Percentiles rank a stretch among this genome's conserved stretches.
phyloP scores from a whole-genome alignment of 2,888 invertebrate species.

The Phortica magna region DNA sequence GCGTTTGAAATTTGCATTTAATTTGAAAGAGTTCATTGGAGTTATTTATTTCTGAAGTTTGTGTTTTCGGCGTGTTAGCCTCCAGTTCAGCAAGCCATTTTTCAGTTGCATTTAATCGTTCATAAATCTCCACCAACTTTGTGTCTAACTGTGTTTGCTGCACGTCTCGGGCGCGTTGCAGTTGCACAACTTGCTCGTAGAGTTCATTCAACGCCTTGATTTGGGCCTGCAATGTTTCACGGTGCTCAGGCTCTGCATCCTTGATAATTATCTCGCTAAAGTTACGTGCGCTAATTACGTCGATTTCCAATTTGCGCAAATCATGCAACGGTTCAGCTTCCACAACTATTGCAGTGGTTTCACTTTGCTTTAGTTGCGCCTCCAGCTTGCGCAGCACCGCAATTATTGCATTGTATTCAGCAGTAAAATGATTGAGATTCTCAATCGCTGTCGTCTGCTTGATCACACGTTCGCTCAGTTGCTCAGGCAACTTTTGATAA shows the following conservation, averaged over 20 bases:
- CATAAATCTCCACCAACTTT: conserved; percentile 72
- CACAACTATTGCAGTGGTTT: conserved; percentile 24
- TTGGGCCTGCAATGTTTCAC: conserved; percentile 64
- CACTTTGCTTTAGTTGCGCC: not conserved
- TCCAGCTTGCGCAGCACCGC: conserved; percentile 57
- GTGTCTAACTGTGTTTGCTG: conserved; percentile 68
- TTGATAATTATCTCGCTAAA: conserved; percentile 77
- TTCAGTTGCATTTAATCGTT: conserved; percentile 75
- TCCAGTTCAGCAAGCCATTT: conserved; percentile 84
- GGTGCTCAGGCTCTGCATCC: conserved; percentile 71
- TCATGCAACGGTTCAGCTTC: conserved; percentile 64
- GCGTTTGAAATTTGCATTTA: conserved; percentile 84
- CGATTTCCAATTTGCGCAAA: conserved; percentile 77
- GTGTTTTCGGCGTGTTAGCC: conserved; percentile 81
- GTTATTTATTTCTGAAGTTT: conserved; percentile 81
- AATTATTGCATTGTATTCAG: conserved; percentile 75
- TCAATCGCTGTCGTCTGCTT: conserved; percentile 78
- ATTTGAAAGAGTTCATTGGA: conserved; percentile 85
- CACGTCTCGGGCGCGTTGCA: conserved; percentile 50
- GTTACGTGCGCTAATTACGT: conserved; percentile 77
- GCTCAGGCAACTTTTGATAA: conserved; percentile 74
- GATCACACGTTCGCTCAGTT: conserved; percentile 74
- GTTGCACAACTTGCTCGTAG: conserved; percentile 70
- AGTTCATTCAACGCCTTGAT: conserved; percentile 72
- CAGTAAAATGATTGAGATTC: conserved; percentile 76